Base-by-base conservation (phyloP, 2,888 invertebrate species). In the Drosophila koepferae region DNA sequence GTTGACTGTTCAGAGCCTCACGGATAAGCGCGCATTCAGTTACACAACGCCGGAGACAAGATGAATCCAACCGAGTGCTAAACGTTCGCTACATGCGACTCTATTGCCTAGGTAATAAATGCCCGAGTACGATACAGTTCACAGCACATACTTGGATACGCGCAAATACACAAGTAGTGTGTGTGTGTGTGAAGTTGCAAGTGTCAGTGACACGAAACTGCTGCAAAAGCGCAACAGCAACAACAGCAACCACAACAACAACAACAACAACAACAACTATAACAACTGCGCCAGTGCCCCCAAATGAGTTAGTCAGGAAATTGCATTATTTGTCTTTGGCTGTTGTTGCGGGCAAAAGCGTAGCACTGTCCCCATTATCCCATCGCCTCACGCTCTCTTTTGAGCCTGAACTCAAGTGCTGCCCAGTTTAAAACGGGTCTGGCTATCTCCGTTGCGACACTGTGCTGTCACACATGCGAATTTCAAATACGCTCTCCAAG, bases 291-390 rank as follows among this genome's bases (percentile, higher is more conserved):
- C 55, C 65, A 69, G 72, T 63, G 74, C 59, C 72, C 80, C 82
- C 81, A 89, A 90, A 90, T 83, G 88, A 90, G 89, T 90, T 87
- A 81, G 79, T 74, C 83, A 72, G 90, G 82, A 89, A 82, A 87
- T 85, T 89, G 82, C 90, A 88, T 89, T 87, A 88, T 90, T 90
- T 82, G 90, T 89, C 88, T 87, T 83, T 82, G 77, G 79, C 72
- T 73, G 73, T 81, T 75, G 80, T 81, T 89, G 80, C 77, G 74
- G 74, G 77, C 77, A 76, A 81, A 87, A 84, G 77, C 70, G 60
- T 63, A 48, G 46, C 14, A 49, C 40, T 36, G 23, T 16, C 46
- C 38, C 28, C 28, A 28, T 31, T 46, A 3, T 16, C 49, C 53
- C 16, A 18, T 20, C 20, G 14, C 8, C 20, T 49, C 16, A 34